Evolutionary conservation across 2,113 vertebrate species (phyloP), one percentile per base, ranked within the genome.

Genomic region (Hypocryptadius cinnamomeus): DNA sequence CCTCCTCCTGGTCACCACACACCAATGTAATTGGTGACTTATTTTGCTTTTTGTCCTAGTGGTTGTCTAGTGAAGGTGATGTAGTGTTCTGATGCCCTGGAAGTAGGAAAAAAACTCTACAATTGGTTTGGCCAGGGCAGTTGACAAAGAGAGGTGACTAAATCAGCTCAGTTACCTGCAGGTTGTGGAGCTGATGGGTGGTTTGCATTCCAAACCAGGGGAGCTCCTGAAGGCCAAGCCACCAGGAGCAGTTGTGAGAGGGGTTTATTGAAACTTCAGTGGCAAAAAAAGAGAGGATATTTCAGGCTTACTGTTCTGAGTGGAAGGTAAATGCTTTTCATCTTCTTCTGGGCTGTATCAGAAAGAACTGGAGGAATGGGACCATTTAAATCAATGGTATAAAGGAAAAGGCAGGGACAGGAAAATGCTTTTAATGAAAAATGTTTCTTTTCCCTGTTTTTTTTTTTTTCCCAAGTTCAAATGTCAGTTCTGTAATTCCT

Each of bases 401-500:
- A 25, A 51, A 56, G 53, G 69, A 79, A 37, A 37, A 79, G 20
- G 33, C 65, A 84, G 63, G 72, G 50, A 17, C 47, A 74, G 56
- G 50, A 88, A 92, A 93, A 85, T 3, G 17, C 27, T 83, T 82
- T 66, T 73, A 63, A 59, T 70, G 31, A 73, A 72, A 83, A 91
- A 44, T 70, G 3, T 47, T 90, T 79, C 27, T 76, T 76, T 76
- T 19, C 6, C 5, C 4, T 15, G 2, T 3, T 15, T 28, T 54
- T 25, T 23, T 42, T 50, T 21, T 84, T 39, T 60, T 57, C 12
- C 7, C 11, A 48, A 64, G 20, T 90, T 93, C 60, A 70, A 24
- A 71, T 92, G 85, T 64, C 60, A 79, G 11, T 78, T 59, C 31
- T 86, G 35, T 85, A 93, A 83, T 86, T 78, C 82, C 69, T 86